These are phyloP conservation scores for Aptenodytes patagonicus DNA, from an alignment of 2,113 vertebrate genomes.

Conservation along the genomic window DNA sequence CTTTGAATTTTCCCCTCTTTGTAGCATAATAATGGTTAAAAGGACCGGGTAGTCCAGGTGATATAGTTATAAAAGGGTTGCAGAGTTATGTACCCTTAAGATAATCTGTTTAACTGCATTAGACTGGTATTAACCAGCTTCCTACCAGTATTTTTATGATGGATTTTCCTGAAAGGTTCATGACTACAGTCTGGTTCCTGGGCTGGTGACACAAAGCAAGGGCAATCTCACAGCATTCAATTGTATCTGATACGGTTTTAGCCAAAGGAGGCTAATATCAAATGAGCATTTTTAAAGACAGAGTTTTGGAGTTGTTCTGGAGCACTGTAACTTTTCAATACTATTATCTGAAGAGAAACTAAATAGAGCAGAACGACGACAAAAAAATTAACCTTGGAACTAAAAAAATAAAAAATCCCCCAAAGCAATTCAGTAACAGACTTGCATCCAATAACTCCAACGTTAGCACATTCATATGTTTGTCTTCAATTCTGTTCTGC, in stretches of 20 bases:
- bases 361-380: background rate
- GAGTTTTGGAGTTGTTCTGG: background rate
- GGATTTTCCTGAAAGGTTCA: background rate
- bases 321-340: background rate
- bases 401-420: background rate
- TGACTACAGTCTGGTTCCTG: background rate
- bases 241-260: background rate
- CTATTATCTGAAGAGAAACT: background rate
- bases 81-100: background rate
- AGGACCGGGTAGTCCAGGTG: background rate
- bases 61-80: background rate
- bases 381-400: background rate
- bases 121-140: background rate
- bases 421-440: background rate
- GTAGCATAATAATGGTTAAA: background rate
- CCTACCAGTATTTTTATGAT: background rate
- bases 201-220: background rate
- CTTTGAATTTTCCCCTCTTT: background rate
- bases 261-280: background rate
- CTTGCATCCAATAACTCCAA: background rate
- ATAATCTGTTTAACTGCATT: background rate
- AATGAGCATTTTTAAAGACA: background rate
- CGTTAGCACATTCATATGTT: conserved; percentile 7
- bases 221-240: background rate
- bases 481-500: conserved; percentile 37